Base-by-base conservation (phyloP, 1,140 invertebrate species). In the Lasaia peninsularis region DNA sequence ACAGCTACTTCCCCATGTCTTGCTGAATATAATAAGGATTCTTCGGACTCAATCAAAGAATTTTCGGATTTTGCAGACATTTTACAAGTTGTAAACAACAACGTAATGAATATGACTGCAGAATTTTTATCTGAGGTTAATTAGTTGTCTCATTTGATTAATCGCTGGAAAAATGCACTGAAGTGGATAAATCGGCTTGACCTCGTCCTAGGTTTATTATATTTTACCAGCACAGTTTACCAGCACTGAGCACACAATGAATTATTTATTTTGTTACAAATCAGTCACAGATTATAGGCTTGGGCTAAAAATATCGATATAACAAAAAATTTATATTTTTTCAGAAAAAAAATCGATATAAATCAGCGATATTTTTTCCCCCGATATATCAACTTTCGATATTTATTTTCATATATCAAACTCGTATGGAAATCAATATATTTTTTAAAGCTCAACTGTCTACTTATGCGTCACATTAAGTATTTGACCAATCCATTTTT, bases 21-120 rank as follows among this genome's bases (percentile, higher is more conserved):
- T 18, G 89, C 78, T 16, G 88, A 86, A 69, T 90, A 90, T 12
- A 90, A 56, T 1, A 90, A 62, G 1, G 86, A 80, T 60, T 90
- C 89, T 53, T 89, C 81, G 20, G 82, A 75, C 60, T 89, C 89
- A 24, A 70, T 49, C 11, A 49, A 62, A 34, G 69, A 53, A 57
- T 65, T 65, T 40, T 72, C 67, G 12, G 63, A 69, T 54, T 71
- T 74, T 14, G 62, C 53, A 58, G 75, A 73, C 78, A 86, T 84
- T 44, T 58, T 61, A 10, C 11, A 28, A 5, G 0, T 12, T 9
- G 0, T 40, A 28, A 24, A 51, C 49, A 31, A n/a, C 28, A n/a
- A 21, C 18, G 20, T 31, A 54, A 9, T 37, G 9, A 35, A 3
- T 35, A 10, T 8, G 24, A 34, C 34, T n/a, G 40, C 16, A 52